Evolutionary conservation across 2,888 invertebrate genomes (phyloP).

Genomic region (Leuctra nigra): DNA sequence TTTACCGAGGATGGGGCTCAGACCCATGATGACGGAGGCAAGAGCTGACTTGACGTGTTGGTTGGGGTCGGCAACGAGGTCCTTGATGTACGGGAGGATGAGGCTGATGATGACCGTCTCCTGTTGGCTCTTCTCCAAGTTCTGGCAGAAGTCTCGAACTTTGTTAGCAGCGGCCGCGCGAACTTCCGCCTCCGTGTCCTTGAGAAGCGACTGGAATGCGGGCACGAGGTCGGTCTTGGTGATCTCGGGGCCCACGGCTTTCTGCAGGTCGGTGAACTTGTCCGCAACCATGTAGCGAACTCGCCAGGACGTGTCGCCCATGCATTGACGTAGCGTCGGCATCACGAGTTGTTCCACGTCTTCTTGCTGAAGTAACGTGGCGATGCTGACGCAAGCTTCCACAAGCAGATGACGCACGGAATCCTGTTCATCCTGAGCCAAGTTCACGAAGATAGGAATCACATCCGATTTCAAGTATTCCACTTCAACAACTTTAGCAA

Average conservation of each 20-base stretch:
- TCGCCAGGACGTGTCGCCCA: constrained; percentile 76
- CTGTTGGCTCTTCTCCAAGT: constrained; percentile 79
- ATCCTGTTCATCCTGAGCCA: constrained; percentile 96
- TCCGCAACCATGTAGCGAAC: constrained; percentile 86
- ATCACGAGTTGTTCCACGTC: constrained; percentile 88
- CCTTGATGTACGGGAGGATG: constrained; percentile 95
- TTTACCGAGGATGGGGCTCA: constrained; percentile 95
- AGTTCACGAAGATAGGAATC: constrained; percentile 91
- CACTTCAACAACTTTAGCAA: constrained; percentile 93
- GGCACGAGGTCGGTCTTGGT: constrained; percentile 91
- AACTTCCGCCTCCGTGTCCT: constrained; percentile 98
- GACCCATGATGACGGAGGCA: constrained; percentile 98
- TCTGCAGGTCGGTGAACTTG: constrained; percentile 82
- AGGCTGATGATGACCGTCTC: constrained; percentile 94
- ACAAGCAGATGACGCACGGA: constrained; percentile 94
- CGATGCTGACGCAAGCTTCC: constrained; percentile 95
- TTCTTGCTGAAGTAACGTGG: constrained; percentile 71
- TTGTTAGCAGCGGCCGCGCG: constrained; percentile 96
- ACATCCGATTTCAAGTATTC: constrained; percentile 95
- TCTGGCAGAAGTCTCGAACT: constrained; percentile 89
- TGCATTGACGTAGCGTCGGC: constrained; percentile 89
- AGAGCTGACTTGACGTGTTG: constrained; percentile 98
- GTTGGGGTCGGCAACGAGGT: constrained; percentile 93
- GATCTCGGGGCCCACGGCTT: constrained; percentile 94
- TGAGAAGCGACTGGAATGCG: constrained; percentile 85